Evolutionary conservation across 1,140 invertebrate genomes (phyloP).

Genomic region (Formica selysi): DNA sequence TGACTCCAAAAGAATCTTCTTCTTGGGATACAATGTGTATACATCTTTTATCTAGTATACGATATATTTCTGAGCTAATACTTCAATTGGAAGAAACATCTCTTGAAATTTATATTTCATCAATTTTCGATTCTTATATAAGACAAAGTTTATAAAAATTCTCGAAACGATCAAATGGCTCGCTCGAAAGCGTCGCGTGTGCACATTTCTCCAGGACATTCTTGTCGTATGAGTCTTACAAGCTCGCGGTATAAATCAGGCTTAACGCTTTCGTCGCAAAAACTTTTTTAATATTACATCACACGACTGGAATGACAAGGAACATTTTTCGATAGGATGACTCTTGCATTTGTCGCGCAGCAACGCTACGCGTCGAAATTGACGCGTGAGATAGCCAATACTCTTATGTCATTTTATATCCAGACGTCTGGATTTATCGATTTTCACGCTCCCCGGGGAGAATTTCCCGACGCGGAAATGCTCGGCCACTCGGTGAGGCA

Average conservation of each 20-base stretch:
- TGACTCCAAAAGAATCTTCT: neutral
- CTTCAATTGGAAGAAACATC: neutral
- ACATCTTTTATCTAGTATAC: neutral
- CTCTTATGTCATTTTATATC: constrained; percentile 50
- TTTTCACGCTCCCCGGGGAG: neutral
- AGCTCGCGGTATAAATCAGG: constrained; percentile 39
- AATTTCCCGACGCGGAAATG: constrained; percentile 35
- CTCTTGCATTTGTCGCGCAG: no score
- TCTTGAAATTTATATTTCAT: neutral
- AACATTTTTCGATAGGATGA: constrained; percentile 25
- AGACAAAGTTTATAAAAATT: neutral
- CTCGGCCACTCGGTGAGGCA: constrained; percentile 22
- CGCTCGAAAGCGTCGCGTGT: neutral
- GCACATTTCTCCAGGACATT: constrained; percentile 12
- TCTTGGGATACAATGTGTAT: neutral
- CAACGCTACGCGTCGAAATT: no score
- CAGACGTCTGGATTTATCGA: constrained; percentile 43
- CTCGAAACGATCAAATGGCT: constrained; percentile 1
- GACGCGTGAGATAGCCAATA: neutral
- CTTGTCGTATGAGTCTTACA: constrained; percentile 41
- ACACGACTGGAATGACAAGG: neutral
- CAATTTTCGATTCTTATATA: neutral
- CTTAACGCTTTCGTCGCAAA: constrained; percentile 22
- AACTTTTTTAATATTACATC: constrained; percentile 59
- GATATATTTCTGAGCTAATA: neutral